Evolutionary conservation across 2,797 vertebrate species (phyloP).

Genomic region (Gadopsis bispinosus): DNA sequence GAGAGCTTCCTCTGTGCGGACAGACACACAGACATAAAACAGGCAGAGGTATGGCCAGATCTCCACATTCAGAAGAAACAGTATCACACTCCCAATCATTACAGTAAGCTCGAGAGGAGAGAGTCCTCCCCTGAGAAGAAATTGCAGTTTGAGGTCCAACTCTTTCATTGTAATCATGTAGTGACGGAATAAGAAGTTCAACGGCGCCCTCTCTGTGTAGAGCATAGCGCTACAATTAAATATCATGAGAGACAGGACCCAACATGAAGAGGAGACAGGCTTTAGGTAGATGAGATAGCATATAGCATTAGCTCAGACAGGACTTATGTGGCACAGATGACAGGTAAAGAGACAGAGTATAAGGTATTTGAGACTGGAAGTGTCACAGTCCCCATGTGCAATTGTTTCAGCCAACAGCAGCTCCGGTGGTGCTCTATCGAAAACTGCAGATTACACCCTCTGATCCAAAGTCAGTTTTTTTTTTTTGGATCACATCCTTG

Average conservation of each 20-base stretch:
- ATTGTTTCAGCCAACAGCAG: conserved; percentile 52
- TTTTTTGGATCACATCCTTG: conserved; percentile 21
- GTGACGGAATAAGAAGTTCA: conserved; percentile 50
- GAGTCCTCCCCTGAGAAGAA: conserved; percentile 27
- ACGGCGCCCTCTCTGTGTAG: conserved; percentile 52
- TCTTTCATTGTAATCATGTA: conserved; percentile 32
- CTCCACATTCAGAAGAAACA: conserved; percentile 49
- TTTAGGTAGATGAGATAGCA: conserved; percentile 54
- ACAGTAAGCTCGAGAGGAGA: conserved; percentile 41
- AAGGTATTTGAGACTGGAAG: conserved; percentile 54
- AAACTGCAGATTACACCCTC: conserved; percentile 23
- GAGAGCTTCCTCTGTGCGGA: conserved; percentile 36
- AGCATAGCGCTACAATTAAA: conserved; percentile 49
- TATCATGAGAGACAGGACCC: conserved; percentile 16
- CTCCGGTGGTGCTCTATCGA: conserved; percentile 14
- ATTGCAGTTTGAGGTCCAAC: conserved; percentile 59
- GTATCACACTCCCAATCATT: conserved; percentile 29
- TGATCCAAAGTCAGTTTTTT: conserved; percentile 40
- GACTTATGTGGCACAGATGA: conserved; percentile 63
- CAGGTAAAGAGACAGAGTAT: conserved; percentile 56
- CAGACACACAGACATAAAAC: conserved; percentile 42
- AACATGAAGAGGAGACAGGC: conserved; percentile 40
- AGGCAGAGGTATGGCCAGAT: conserved; percentile 41
- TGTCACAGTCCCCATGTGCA: conserved; percentile 76
- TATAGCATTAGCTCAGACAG: conserved; percentile 67